Evolutionary conservation across 2,113 vertebrate species (phyloP), one percentile per base, ranked within the genome.

Genomic region (Aspiorhynchus laticeps): DNA sequence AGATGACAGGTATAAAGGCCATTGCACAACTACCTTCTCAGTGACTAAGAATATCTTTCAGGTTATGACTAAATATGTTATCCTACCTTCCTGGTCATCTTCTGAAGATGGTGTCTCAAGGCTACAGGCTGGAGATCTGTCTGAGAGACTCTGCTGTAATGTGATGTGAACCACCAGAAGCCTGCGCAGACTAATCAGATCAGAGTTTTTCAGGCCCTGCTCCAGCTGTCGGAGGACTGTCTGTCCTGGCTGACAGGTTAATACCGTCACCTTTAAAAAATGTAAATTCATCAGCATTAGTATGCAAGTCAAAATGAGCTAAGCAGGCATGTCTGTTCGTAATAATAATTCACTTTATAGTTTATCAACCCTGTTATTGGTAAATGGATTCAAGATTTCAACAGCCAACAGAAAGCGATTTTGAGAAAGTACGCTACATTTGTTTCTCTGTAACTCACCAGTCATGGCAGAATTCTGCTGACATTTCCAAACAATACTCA

Each of bases 151-250:
- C 61, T 87, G 90, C 89, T 77, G 91, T 48, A 90, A 92, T 79
- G 89, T 51, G 71, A 98, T 87, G 78, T 97, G 96, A 1, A 97
- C 90, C 14, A 99, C 95, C 85, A 96, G 94, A 43, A 99, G 94
- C 38, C 93, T 95, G 74, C 95, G 92, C 86, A 99, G 92, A 0
- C 89, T 93, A 84, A 93, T 88, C 56, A 97, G 92, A 91, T 97
- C 96, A 4, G 92, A 85, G 0, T 95, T 95, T 87, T 93, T 96
- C 48, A 98, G 87, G 0, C 95, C 96, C 33, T 89, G 87, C 88
- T 97, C 96, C 89, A 99, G 87, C 61, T 95, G 95, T 73, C 88
- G 93, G 43, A 96, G 93, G 74, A 97, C 80, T 10, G 93, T 89
- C 56, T 71, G 93, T 77, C 96, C 94, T 5, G 93, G 87, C 78